phyloP scores from a whole-genome alignment of 2,797 vertebrate genomes.

The Phoeniculus purpureus region DNA sequence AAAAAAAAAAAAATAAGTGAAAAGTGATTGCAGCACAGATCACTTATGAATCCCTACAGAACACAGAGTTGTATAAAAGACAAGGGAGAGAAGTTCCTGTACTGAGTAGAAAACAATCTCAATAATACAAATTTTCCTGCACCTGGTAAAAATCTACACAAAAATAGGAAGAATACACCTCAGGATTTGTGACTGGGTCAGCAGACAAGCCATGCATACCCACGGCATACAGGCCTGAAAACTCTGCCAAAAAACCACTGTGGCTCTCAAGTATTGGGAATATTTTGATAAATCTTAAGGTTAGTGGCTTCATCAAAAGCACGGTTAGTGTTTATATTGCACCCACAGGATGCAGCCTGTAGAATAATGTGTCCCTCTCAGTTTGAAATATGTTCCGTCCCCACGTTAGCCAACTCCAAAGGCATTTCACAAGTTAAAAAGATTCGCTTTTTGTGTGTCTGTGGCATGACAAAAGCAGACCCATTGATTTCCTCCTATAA shows the following conservation, averaged over 20 bases:
- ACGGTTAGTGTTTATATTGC: background rate
- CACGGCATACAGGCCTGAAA: background rate
- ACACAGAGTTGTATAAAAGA: background rate
- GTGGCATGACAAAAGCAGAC: background rate
- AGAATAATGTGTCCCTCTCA: background rate
- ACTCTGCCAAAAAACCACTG: background rate
- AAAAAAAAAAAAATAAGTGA: slow-evolving; percentile 34
- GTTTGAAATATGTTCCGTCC: background rate
- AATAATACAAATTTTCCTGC: background rate
- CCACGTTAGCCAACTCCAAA: background rate
- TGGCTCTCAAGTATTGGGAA: background rate
- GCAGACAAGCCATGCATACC: background rate
- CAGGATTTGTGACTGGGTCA: background rate
- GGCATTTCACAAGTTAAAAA: background rate
- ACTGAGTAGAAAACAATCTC: background rate
- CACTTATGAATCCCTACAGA: slow-evolving; percentile 30
- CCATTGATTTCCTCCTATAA: background rate
- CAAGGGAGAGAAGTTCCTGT: background rate
- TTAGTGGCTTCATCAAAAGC: background rate
- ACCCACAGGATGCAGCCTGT: background rate
- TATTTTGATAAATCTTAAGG: background rate
- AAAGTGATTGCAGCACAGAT: slow-evolving; percentile 21
- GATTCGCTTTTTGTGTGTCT: background rate
- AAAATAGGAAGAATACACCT: background rate
- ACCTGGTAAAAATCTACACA: background rate